Evolutionary conservation across 1,140 invertebrate genomes (phyloP), one percentile per base, ranked within the genome.

Genomic region (Brachionus koreanus): DNA sequence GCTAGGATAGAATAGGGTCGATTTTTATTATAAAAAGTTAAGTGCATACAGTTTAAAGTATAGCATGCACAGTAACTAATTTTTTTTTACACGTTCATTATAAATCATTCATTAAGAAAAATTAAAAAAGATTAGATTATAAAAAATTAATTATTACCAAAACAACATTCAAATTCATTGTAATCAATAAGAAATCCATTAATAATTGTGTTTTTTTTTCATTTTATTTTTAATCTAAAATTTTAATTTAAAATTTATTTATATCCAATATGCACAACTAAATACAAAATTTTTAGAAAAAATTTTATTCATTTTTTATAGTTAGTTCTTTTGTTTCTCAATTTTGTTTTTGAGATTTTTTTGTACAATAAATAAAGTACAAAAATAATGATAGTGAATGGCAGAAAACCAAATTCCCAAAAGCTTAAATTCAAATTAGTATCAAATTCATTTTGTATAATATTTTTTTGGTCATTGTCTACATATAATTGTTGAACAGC

Each of bases 281-380:
- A 5, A 12, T 12, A 46, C 13, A 74, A 29, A 74, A 46, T 25
- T 10, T 74, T 29, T 25, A 25, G 1, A 46, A 23, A 5, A 46
- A 43, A 74, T 35, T 74, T 46, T 42, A 13, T 35, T 33, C 3
- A 25, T 46, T 46, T 74, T 74, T 74, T 74, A 74, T 69, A 39
- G 10, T 69, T 69, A 5, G 23, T 4, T 5, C 63, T 29, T 67
- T 67, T 67, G 29, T 13, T 74, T 74, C 69, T 10, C 43, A 23
- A 23, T 25, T 25, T 74, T 46, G 23, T 16, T 74, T 23, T 74
- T 13, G 25, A 19, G 5, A 7, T 69, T 69, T 46, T 74, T 25
- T 25, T 19, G 16, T 74, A 46, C 5, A 7, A 46, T 13, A 46
- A n/a, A 25, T 46, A 25, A 12, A 74, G 12, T 19, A 74, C 39